A percentile compares a stretch with the other conserved stretches of the same genome.
These are phyloP conservation scores for Leptura quadrifasciata DNA, from an alignment of 2,888 invertebrate species.

Conservation along the genomic window DNA sequence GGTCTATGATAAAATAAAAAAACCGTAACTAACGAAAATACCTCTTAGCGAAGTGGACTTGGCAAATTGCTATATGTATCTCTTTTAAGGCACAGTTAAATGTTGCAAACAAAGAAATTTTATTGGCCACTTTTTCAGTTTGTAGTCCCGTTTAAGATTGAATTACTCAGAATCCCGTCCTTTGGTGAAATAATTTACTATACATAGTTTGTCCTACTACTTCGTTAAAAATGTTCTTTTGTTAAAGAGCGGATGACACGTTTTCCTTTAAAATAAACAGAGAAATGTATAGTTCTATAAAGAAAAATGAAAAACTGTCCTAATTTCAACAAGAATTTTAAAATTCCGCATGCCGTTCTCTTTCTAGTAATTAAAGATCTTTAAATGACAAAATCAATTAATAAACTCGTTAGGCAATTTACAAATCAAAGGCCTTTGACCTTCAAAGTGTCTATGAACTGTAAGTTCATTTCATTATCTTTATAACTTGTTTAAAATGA, in stretches of 20 bases:
- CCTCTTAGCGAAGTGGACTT: constrained; percentile 2
- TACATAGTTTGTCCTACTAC: background rate
- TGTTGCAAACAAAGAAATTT: constrained; percentile 24
- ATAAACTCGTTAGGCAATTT: constrained; percentile 29
- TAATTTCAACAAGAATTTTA: background rate
- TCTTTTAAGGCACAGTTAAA: constrained; percentile 14
- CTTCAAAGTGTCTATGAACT: constrained; percentile 35
- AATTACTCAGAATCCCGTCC: background rate
- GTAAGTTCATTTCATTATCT: constrained; percentile 35
- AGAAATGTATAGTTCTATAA: too few relatives aligned
- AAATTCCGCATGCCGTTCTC: background rate
- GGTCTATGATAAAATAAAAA: constrained; percentile 31
- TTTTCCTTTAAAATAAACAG: too few relatives aligned
- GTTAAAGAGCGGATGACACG: too few relatives aligned
- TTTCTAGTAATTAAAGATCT: constrained; percentile 6
- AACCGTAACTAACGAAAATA: constrained; percentile 37
- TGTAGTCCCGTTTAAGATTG: background rate
- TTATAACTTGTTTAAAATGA: constrained; percentile 26
- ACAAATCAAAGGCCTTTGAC: constrained; percentile 39
- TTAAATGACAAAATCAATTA: constrained; percentile 28
- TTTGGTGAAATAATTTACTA: background rate
- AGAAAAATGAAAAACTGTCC: too few relatives aligned
- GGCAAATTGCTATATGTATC: constrained; percentile 27
- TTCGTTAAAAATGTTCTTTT: too few relatives aligned
- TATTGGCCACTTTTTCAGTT: background rate